Conservation (phyloP, 2,797 vertebrate genomes). For the Nyctibius grandis region DNA sequence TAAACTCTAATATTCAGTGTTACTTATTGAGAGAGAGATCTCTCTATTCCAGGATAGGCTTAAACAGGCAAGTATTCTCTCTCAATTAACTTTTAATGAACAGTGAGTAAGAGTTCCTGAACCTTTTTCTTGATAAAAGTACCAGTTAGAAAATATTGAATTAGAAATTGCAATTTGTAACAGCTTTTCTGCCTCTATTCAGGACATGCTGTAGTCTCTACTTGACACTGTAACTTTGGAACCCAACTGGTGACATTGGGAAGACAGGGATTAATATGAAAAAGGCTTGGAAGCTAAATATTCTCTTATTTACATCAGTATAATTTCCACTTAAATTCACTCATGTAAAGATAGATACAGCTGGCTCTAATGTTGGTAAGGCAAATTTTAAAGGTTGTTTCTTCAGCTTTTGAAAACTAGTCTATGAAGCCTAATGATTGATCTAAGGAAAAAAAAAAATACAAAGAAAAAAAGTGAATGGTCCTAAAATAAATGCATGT, state of each 20-base stretch:
- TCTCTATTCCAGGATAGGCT: not conserved
- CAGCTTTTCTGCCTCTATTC: not conserved
- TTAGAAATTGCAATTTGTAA: not conserved
- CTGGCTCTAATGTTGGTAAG: not conserved
- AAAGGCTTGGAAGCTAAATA: not conserved
- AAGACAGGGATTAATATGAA: not conserved
- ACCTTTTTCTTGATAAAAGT: not conserved
- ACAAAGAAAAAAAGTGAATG: not conserved
- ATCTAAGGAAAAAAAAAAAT: not conserved
- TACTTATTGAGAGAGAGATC: not conserved
- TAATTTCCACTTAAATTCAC: not conserved
- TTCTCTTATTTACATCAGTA: not conserved
- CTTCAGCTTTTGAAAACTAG: not conserved
- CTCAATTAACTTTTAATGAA: not conserved
- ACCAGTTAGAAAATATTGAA: not conserved
- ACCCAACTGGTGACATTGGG: not conserved
- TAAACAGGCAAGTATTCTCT: not conserved
- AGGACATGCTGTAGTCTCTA: not conserved
- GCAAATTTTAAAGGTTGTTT: not conserved
- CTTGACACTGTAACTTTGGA: not conserved
- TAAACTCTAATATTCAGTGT: not conserved
- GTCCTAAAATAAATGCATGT: not conserved
- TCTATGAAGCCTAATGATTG: not conserved
- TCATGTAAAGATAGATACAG: not conserved
- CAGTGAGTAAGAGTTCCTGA: not conserved